Evolutionary conservation across 2,113 vertebrate genomes (phyloP).

Genomic region (Myotis davidii): DNA sequence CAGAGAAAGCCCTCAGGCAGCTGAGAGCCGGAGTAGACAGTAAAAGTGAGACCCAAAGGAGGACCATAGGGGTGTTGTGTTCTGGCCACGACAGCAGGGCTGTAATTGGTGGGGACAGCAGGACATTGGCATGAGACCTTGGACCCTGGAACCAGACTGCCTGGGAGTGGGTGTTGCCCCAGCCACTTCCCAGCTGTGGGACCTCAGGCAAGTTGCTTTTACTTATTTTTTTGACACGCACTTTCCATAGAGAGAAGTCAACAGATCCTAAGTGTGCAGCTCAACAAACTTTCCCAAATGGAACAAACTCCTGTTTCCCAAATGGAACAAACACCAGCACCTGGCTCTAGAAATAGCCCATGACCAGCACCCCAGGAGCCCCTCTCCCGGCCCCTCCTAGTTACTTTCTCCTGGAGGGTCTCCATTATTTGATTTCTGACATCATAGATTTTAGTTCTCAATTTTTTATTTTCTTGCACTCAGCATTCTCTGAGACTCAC

Average conservation of each 20-base stretch:
- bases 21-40: no score
- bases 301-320: not conserved
- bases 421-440: not conserved
- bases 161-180: not conserved
- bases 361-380: no score
- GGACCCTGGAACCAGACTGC: not conserved
- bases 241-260: not conserved
- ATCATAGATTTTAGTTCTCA: not conserved
- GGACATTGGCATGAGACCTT: not conserved
- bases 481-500: not conserved
- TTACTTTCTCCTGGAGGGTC: not conserved
- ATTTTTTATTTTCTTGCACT: not conserved
- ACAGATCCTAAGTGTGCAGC: not conserved
- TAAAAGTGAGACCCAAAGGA: no score
- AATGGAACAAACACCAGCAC: no score
- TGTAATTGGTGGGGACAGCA: no score
- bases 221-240: not conserved
- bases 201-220: not conserved
- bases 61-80: no score
- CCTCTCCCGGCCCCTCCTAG: fast-evolving
- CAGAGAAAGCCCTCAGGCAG: no score
- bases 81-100: no score
- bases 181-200: not conserved
- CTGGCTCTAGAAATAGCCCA: not conserved
- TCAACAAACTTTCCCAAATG: not conserved